Base-by-base conservation (phyloP, 1,140 invertebrate genomes). In the Muscidifurax raptorellus region DNA sequence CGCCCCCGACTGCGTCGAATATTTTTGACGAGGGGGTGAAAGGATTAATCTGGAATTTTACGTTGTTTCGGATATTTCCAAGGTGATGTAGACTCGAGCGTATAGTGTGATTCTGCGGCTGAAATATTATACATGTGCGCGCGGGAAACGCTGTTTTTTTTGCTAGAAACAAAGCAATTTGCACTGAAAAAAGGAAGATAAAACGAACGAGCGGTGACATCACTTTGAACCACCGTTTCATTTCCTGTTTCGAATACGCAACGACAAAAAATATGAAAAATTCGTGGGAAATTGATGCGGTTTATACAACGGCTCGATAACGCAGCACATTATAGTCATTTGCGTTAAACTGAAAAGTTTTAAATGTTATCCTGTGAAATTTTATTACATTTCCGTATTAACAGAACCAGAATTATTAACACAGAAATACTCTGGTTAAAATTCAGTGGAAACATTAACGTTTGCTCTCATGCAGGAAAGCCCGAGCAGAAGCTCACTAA, bases 11-110 rank as follows among this genome's bases (percentile, higher is more conserved):
- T 22, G 18, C 52, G 52, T 72, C 79, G 67, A 72, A 72, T 81
- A 28, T 71, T 69, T 71, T 52, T 81, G 66, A 81, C 69, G 69
- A 81, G 30, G 27, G 44, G 13, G 59, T 72, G 18, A 81, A 72
- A 25, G 36, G 30, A 25, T 67, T 80, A 80, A 80, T 80, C 36
- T 27, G 32, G 22, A 69, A 80, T 69, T 80, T 80, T 22, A 67
- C 52, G 52, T 59, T 59, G 52, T 59, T 59, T 59, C 52, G 52
- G 6, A 59, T 59, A 59, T 59, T 22, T 59, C 52, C 52, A 59
- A 59, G 52, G 52, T 59, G 52, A 59, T 59, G 52, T n/a, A 7
- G 22, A 59, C 52, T 22, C 52, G 5, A 18, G 22, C 52, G 6
- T 1, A 1, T 47, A 6, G 52, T 6, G 52, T 22, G 22, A n/a